phyloP scores from a whole-genome alignment of 2,888 invertebrate genomes.

The Bellardia pandia region DNA sequence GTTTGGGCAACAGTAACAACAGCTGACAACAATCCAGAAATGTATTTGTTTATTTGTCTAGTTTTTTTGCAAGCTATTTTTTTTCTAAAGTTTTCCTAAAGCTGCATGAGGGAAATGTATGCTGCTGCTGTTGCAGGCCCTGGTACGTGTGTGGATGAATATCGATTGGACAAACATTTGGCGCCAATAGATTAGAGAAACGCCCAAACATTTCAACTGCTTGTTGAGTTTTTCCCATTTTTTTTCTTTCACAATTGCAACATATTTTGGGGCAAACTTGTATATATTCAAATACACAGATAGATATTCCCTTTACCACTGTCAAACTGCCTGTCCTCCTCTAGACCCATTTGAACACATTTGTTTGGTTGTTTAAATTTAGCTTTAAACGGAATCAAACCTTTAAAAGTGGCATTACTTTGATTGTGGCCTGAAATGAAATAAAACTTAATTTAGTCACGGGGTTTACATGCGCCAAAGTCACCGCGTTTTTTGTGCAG shows the following conservation, averaged over 20 bases:
- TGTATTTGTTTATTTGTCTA: constrained; percentile 52
- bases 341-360: constrained; percentile 8
- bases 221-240: constrained; percentile 46
- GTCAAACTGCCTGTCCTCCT: constrained; percentile 14
- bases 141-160: constrained; percentile 32
- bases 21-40: constrained; percentile 64
- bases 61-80: constrained; percentile 10
- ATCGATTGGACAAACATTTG: constrained; percentile 65
- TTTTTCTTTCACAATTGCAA: constrained; percentile 44
- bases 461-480: constrained; percentile 74
- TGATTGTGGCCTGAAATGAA: constrained; percentile 59
- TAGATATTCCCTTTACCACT: constrained; percentile 42
- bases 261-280: constrained; percentile 28
- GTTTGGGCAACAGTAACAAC: constrained; percentile 54
- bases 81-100: constrained; percentile 23
- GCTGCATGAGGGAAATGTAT: constrained; percentile 41
- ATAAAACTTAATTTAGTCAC: constrained; percentile 71
- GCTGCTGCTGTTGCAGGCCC: background rate
- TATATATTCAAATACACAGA: background rate
- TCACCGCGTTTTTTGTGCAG: constrained; percentile 36
- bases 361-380: constrained; percentile 7
- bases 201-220: constrained; percentile 72
- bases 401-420: constrained; percentile 36
- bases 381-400: constrained; percentile 27
- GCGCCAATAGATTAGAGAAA: constrained; percentile 72